Evolutionary conservation across 2,888 invertebrate species (phyloP), one percentile per base, ranked within the genome.

Genomic region (Notodonta dromedarius): DNA sequence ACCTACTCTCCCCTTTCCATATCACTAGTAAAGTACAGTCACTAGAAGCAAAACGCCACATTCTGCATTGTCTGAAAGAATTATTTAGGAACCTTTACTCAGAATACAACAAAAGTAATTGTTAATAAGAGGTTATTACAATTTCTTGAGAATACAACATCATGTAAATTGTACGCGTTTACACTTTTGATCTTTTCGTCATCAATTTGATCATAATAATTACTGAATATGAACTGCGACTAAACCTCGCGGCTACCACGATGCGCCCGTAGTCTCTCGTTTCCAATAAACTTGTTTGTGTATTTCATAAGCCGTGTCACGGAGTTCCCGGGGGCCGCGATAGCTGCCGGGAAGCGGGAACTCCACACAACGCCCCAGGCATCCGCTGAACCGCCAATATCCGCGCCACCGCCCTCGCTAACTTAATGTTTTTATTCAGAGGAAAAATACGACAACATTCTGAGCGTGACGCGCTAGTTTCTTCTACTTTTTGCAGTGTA

Each of bases 361-460:
- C 61, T 63, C 58, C 60, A 66, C 70, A 77, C 76, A 78, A 78
- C 74, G 67, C 73, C 67, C 69, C 67, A 65, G 67, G 70, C 16
- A 61, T 67, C 66, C 68, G 72, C 62, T 63, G 70, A 70, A 71
- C 76, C 69, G 65, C 71, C 77, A 82, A 82, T 84, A 83, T 79
- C 81, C 83, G 82, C 73, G 58, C 66, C 70, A 59, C 61, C 73
- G 73, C 69, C 59, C 69, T 62, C 64, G 54, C 61, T 62, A 58
- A 16, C 46, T 56, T 59, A 66, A 62, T 59, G 60, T 67, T 71
- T 71, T 70, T 67, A 65, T 73, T 69, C 54, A 53, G 56, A 60
- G 58, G 24, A 65, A 61, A 66, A 65, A 68, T 61, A 51, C 51
- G 51, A 9, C 24, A 51, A 39, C 59, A 59, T 60, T 59, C 9